A percentile compares a stretch with the other conserved stretches of the same genome.
Conservation (phyloP, 2,113 vertebrate genomes). For the Dicaeum eximium region DNA sequence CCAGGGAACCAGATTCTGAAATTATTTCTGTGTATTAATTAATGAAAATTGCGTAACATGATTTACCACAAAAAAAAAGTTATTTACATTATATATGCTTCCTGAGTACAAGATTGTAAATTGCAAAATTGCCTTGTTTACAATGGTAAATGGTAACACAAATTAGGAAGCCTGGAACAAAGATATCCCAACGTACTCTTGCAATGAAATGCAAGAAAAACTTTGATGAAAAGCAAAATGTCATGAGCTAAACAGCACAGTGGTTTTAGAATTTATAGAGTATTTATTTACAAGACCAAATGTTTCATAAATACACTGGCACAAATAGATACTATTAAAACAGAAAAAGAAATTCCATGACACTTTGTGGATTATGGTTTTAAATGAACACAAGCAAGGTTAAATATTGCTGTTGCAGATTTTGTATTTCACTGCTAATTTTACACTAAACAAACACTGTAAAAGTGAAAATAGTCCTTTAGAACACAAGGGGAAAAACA, state of each 20-base stretch:
- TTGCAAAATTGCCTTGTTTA: background rate
- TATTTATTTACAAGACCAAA: constrained; percentile 28
- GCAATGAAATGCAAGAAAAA: constrained; percentile 2
- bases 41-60: background rate
- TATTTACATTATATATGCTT: constrained; percentile 8
- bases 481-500: background rate
- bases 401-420: constrained; percentile 8
- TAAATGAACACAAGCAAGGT: background rate
- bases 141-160: background rate
- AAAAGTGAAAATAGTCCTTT: background rate
- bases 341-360: background rate
- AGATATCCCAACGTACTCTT: background rate
- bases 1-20: background rate
- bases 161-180: background rate
- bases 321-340: constrained; percentile 2
- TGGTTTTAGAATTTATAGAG: background rate
- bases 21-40: background rate
- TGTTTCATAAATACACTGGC: constrained; percentile 19
- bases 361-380: background rate
- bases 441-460: constrained; percentile 8
- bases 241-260: background rate
- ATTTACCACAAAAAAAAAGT: background rate
- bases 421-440: constrained; percentile 38
- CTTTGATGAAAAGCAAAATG: background rate
- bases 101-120: background rate